Percentiles rank a stretch among this genome's conserved stretches.
phyloP scores from a whole-genome alignment of 92 coral and sea anemone genomes.

The Parazoanthus swiftii region DNA sequence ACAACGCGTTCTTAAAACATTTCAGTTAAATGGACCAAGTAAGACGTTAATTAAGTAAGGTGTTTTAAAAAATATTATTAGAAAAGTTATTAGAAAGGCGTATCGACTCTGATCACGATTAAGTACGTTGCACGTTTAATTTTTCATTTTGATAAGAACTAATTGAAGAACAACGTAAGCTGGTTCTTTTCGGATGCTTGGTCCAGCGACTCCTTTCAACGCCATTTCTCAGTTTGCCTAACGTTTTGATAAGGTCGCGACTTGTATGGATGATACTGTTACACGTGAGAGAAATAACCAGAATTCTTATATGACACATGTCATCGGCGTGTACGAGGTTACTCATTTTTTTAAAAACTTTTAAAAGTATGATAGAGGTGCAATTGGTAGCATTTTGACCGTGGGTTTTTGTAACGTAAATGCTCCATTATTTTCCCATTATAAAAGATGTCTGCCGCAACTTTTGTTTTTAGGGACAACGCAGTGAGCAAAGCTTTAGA shows the following conservation, averaged over 20 bases:
- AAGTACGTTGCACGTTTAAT: too few relatives aligned
- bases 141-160: too few relatives aligned
- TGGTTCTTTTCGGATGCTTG: too few relatives aligned
- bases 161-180: too few relatives aligned
- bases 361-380: neutral
- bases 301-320: neutral
- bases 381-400: neutral
- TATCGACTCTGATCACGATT: neutral
- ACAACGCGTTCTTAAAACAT: neutral
- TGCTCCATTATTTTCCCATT: neutral
- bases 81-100: neutral
- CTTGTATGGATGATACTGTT: neutral
- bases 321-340: neutral
- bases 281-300: neutral
- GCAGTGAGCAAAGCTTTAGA: neutral
- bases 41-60: too few relatives aligned
- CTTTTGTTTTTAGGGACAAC: neutral
- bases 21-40: too few relatives aligned
- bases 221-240: constrained; percentile 29
- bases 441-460: neutral
- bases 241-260: neutral
- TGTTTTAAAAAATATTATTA: neutral
- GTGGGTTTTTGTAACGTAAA: neutral
- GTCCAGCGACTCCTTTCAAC: constrained; percentile 6
- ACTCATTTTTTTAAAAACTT: neutral